Evolutionary conservation across 2,113 vertebrate genomes (phyloP).

Genomic region (Periophthalmus modestus): DNA sequence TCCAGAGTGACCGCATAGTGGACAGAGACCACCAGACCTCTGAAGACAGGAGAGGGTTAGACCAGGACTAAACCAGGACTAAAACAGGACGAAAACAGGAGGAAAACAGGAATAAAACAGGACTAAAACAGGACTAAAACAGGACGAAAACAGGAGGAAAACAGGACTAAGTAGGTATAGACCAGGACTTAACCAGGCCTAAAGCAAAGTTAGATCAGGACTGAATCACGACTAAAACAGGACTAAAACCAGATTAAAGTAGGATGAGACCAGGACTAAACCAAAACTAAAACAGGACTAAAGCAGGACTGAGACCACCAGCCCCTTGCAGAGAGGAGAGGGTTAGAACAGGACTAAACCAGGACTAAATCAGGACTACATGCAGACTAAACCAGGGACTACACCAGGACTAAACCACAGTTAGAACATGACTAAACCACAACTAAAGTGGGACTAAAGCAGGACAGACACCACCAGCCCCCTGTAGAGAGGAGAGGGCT

Average conservation of each 20-base stretch:
- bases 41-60: constrained; percentile 20
- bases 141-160: background rate
- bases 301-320: background rate
- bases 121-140: background rate
- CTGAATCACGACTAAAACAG: background rate
- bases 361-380: background rate
- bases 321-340: no score
- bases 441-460: background rate
- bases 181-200: background rate
- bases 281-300: no score
- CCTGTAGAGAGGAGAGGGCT: no score
- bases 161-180: background rate
- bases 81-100: background rate
- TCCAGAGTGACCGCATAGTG: constrained; percentile 86
- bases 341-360: background rate
- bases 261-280: no score
- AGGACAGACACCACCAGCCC: no score
- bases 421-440: background rate
- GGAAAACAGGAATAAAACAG: background rate
- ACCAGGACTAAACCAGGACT: background rate
- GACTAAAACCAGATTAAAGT: background rate
- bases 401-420: background rate
- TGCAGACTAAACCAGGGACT: no score
- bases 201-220: background rate
- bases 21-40: constrained; percentile 83